A percentile compares a stretch with the other conserved stretches of the same genome.
Evolutionary conservation across 2,113 vertebrate genomes (phyloP).

Genomic region (Halichoerus grypus): DNA sequence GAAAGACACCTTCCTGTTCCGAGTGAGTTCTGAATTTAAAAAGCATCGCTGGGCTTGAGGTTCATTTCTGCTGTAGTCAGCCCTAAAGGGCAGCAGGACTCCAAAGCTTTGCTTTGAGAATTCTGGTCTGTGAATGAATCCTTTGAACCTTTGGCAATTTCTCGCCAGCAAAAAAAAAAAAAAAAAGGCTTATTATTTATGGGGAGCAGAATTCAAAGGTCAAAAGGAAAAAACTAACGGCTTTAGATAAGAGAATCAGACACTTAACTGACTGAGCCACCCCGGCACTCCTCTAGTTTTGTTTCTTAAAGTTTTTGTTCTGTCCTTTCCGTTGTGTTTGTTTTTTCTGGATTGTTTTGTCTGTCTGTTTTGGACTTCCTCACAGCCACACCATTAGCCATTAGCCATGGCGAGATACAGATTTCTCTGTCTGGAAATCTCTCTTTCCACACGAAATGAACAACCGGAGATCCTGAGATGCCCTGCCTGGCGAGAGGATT

Average conservation of each 20-base stretch:
- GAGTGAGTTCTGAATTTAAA: conserved; percentile 63
- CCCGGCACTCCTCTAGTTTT: neutral
- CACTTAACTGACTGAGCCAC: neutral
- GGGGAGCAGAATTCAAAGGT: conserved; percentile 43
- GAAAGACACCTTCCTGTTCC: conserved; percentile 72
- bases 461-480: neutral
- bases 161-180: neutral
- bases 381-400: neutral
- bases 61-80: neutral
- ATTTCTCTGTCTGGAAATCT: neutral
- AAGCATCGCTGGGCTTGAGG: neutral
- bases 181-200: conserved; percentile 35
- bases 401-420: neutral
- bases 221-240: neutral
- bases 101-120: neutral
- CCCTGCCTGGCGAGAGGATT: neutral
- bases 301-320: neutral
- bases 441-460: neutral
- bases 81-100: neutral
- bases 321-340: conserved; percentile 24
- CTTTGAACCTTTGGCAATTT: conserved; percentile 43
- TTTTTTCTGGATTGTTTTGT: neutral
- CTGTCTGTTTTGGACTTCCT: neutral
- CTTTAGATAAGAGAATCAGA: neutral
- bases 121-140: conserved; percentile 52